Conservation (phyloP, 2,113 vertebrate genomes). For the Psammodynastes pulverulentus region DNA sequence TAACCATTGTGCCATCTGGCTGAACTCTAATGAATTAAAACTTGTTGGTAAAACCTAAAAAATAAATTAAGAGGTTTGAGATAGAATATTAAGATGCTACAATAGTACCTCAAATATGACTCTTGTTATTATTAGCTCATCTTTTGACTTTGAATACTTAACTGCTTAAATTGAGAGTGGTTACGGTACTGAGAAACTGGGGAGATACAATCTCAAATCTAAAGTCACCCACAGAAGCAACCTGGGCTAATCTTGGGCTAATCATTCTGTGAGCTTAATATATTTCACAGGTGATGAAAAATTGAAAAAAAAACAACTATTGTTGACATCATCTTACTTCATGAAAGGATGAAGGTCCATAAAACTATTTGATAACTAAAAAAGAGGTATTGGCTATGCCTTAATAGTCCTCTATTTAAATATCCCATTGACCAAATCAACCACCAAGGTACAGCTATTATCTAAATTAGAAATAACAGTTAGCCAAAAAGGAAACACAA, state of each 20-base stretch:
- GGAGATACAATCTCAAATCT: background rate
- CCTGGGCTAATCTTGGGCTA: background rate
- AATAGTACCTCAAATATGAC: background rate
- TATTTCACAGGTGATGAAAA: background rate
- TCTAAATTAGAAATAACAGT: background rate
- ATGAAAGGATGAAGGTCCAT: background rate
- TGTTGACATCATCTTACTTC: background rate
- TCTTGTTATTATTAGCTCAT: background rate
- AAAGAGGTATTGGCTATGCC: background rate
- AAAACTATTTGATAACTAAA: background rate
- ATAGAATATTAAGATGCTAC: accelerated
- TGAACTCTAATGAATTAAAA: slow-evolving; percentile 26
- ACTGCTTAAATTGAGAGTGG: background rate
- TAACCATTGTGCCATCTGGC: slow-evolving; percentile 9
- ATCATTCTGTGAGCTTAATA: background rate
- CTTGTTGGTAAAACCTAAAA: background rate
- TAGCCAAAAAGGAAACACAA: background rate
- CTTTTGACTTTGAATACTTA: background rate
- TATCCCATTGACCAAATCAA: background rate
- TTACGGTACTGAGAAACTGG: background rate
- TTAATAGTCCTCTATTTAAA: background rate
- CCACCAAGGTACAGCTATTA: background rate
- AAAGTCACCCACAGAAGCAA: background rate
- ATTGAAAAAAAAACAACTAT: background rate
- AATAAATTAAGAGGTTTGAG: background rate